Evolutionary conservation across 2,888 invertebrate species (phyloP).

Genomic region (Hirtodrosophila duncani): DNA sequence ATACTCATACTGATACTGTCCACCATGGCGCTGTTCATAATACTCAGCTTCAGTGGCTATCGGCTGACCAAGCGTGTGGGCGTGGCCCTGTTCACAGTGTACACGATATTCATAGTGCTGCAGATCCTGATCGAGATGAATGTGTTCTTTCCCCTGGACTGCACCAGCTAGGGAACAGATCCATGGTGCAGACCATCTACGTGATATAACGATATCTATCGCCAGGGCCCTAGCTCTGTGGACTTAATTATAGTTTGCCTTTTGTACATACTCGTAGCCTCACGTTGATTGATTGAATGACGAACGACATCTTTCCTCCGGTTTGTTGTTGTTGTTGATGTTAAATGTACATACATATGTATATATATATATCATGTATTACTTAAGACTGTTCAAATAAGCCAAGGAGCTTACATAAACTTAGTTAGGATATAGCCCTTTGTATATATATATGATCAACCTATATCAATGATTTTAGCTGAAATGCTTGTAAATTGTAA

Average conservation of each 20-base stretch:
- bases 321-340: no score
- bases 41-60: slow-evolving; percentile 85
- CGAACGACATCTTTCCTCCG: no score
- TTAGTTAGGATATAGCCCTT: neutral
- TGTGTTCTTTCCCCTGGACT: slow-evolving; percentile 80
- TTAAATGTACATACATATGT: slow-evolving; percentile 6
- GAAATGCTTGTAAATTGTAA: slow-evolving; percentile 28
- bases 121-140: slow-evolving; percentile 89
- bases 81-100: slow-evolving; percentile 82
- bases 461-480: neutral
- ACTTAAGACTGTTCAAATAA: slow-evolving; percentile 59
- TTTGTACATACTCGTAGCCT: no score
- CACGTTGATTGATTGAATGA: no score
- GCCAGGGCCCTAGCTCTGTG: no score
- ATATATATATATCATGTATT: slow-evolving; percentile 23
- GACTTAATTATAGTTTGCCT: no score
- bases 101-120: slow-evolving; percentile 85
- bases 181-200: no score
- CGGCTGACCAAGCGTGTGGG: slow-evolving; percentile 85
- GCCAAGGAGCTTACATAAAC: no score
- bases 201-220: no score
- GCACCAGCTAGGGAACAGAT: slow-evolving; percentile 58
- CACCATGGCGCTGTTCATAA: slow-evolving; percentile 84
- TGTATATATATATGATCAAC: neutral
- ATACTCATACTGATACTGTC: slow-evolving; percentile 88